Conservation (phyloP, 2,888 invertebrate genomes). For the Agapetus fuscipes region DNA sequence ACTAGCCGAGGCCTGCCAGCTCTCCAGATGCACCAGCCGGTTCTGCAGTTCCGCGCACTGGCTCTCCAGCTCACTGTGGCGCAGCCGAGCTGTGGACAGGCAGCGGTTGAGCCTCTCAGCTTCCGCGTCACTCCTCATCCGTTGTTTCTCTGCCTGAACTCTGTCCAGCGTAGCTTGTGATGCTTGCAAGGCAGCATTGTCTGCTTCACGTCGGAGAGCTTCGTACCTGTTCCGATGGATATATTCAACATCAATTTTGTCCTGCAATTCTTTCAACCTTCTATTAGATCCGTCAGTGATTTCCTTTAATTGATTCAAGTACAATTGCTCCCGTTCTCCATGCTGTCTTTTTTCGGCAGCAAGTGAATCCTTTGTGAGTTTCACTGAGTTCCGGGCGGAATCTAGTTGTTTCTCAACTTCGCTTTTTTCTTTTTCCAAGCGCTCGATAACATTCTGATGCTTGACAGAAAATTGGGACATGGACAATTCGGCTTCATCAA, state of each 20-base stretch:
- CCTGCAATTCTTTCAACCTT: slow-evolving; percentile 7
- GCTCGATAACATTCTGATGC: not conserved
- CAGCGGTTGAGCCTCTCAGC: slow-evolving; percentile 7
- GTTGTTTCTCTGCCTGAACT: slow-evolving; percentile 62
- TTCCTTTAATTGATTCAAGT: slow-evolving; percentile 28
- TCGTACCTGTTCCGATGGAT: slow-evolving; percentile 29
- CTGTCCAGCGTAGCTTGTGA: slow-evolving; percentile 67
- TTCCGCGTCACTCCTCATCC: slow-evolving; percentile 48
- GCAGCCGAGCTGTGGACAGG: slow-evolving; percentile 8
- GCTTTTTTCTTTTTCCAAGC: slow-evolving; percentile 8
- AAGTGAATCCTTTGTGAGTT: slow-evolving; percentile 21
- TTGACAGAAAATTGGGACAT: not conserved
- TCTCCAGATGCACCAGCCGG: slow-evolving; percentile 27
- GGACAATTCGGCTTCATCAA: slow-evolving; percentile 25
- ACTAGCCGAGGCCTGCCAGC: slow-evolving; percentile 19
- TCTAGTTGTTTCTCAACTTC: slow-evolving; percentile 1
- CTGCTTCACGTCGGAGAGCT: slow-evolving; percentile 54
- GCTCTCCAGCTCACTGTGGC: slow-evolving; percentile 31
- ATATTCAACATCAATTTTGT: slow-evolving; percentile 28
- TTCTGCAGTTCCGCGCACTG: slow-evolving; percentile 32
- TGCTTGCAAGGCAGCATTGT: slow-evolving; percentile 61
- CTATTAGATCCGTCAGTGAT: slow-evolving; percentile 19
- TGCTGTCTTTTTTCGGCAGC: slow-evolving; percentile 30
- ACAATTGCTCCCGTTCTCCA: slow-evolving; percentile 28
- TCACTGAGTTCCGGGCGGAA: not conserved